phyloP scores from a whole-genome alignment of 2,797 vertebrate species.

The Cetoscarus ocellatus region DNA sequence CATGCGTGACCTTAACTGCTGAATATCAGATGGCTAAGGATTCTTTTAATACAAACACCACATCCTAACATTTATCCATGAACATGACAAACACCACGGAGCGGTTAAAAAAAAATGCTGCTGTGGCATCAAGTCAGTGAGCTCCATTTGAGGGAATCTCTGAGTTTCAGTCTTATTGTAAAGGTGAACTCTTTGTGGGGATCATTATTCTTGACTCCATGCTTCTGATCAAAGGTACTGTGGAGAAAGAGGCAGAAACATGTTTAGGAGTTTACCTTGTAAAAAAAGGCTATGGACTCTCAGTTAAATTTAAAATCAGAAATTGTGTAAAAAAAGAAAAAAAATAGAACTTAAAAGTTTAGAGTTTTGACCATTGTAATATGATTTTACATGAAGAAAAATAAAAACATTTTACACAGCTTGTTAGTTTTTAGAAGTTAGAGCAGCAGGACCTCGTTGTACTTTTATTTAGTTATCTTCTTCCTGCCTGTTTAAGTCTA shows the following conservation, averaged over 20 bases:
- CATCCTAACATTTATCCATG: constrained; percentile 14
- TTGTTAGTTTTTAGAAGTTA: too few relatives aligned
- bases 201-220: constrained; percentile 98
- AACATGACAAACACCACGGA: constrained; percentile 19
- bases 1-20: constrained; percentile 14
- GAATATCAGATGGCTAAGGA: neutral
- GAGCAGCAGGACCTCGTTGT: neutral
- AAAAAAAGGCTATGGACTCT: too few relatives aligned
- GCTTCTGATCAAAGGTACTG: constrained; percentile 93
- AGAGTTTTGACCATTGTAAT: too few relatives aligned
- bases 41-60: neutral
- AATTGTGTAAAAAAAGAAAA: too few relatives aligned
- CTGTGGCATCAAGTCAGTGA: neutral
- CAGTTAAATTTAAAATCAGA: too few relatives aligned
- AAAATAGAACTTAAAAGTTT: too few relatives aligned
- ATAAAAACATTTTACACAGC: too few relatives aligned
- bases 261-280: constrained; percentile 1
- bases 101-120: neutral
- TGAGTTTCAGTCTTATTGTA: constrained; percentile 79
- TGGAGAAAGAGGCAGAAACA: constrained; percentile 26
- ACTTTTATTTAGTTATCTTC: too few relatives aligned
- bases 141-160: neutral
- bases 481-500: too few relatives aligned
- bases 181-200: constrained; percentile 91
- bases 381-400: too few relatives aligned